phyloP scores from a whole-genome alignment of 2,797 vertebrate genomes.

The Dromococcyx pavoninus region DNA sequence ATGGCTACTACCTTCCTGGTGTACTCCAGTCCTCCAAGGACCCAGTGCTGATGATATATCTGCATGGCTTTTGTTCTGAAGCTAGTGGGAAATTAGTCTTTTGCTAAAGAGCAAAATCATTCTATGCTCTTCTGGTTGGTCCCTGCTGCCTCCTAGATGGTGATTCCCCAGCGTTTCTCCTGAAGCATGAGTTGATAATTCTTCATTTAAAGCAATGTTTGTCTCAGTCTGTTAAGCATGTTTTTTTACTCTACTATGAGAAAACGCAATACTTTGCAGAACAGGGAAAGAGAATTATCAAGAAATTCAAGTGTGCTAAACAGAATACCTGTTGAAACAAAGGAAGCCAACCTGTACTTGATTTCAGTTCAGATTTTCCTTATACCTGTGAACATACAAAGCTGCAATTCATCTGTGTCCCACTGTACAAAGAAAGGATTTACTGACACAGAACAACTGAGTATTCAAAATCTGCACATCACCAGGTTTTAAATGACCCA shows the following conservation, averaged over 20 bases:
- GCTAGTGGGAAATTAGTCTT: background rate
- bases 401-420: background rate
- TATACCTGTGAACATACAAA: background rate
- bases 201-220: background rate
- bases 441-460: background rate
- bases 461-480: background rate
- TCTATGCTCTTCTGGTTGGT: background rate
- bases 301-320: background rate
- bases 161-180: background rate
- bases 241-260: background rate
- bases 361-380: background rate
- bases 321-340: background rate
- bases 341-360: background rate
- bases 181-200: background rate
- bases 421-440: background rate
- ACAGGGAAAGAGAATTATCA: background rate
- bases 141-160: background rate
- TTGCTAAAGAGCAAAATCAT: background rate
- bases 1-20: background rate
- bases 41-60: accelerated
- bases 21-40: background rate
- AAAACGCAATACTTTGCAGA: background rate
- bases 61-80: background rate
- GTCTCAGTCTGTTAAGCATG: background rate
- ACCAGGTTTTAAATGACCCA: background rate